A percentile compares a stretch with the other conserved stretches of the same genome.
Evolutionary conservation across 1,140 invertebrate genomes (phyloP).

Genomic region (Drosophila funebris): DNA sequence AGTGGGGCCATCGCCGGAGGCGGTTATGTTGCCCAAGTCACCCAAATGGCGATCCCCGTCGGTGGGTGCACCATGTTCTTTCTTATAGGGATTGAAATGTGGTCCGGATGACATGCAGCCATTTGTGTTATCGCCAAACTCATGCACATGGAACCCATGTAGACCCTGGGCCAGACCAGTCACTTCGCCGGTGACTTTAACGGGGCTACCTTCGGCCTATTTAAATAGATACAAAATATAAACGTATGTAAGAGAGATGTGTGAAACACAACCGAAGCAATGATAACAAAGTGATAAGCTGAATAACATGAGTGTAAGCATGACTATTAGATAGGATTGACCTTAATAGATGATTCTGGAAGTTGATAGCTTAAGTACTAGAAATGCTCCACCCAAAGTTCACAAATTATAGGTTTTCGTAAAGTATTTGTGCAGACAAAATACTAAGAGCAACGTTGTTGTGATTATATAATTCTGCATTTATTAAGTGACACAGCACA

Average conservation of each 20-base stretch:
- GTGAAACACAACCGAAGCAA: slow-evolving; percentile 15
- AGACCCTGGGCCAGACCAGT: slow-evolving; percentile 88
- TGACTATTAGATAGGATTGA: slow-evolving; percentile 16
- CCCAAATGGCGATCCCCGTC: slow-evolving; percentile 92
- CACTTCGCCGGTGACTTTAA: slow-evolving; percentile 89
- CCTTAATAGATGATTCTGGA: neutral
- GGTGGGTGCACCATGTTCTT: slow-evolving; percentile 93
- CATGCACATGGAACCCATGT: slow-evolving; percentile 97
- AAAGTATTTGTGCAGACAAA: neutral
- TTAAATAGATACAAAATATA: neutral
- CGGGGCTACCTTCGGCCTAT: slow-evolving; percentile 85
- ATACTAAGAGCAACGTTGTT: slow-evolving; percentile 1
- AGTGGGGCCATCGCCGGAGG: slow-evolving; percentile 89
- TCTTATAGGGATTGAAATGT: slow-evolving; percentile 96
- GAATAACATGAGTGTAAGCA: slow-evolving; percentile 10
- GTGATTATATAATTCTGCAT: slow-evolving; percentile 63
- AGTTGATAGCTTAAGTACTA: neutral
- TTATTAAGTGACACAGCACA: slow-evolving; percentile 56
- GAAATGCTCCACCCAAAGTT: no score
- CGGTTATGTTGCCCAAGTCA: slow-evolving; percentile 95
- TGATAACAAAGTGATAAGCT: slow-evolving; percentile 45
- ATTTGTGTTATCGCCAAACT: slow-evolving; percentile 98
- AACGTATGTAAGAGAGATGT: neutral
- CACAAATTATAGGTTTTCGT: no score
- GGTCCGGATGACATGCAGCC: slow-evolving; percentile 97